These are phyloP conservation scores for Rosalia funebris DNA, from an alignment of 2,888 invertebrate species.

Conservation along the genomic window DNA sequence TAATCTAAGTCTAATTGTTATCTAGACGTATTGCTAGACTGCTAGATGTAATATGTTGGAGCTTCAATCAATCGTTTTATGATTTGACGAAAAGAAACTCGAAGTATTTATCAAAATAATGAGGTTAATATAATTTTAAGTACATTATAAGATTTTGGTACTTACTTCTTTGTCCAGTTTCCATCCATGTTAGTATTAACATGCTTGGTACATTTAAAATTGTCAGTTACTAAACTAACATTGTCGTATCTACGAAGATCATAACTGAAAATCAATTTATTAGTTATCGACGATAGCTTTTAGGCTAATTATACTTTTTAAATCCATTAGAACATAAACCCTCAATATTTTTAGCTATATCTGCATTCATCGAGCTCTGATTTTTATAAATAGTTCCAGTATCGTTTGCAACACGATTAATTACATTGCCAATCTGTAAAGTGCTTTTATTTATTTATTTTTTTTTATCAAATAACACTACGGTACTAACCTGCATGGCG, in stretches of 20 bases:
- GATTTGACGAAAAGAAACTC: too few relatives aligned
- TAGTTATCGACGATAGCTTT: too few relatives aligned
- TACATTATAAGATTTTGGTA: too few relatives aligned
- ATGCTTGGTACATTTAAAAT: conserved; percentile 46
- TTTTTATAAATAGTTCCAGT: conserved; percentile 35
- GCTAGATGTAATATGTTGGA: too few relatives aligned
- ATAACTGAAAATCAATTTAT: conserved; percentile 45
- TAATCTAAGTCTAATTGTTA: too few relatives aligned
- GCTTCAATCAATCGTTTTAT: too few relatives aligned
- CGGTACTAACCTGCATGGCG: conserved; percentile 44
- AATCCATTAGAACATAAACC: conserved; percentile 47
- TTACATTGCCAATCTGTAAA: conserved; percentile 46
- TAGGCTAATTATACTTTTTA: conserved; percentile 44
- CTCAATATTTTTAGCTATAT: conserved; percentile 38
- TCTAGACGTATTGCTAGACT: too few relatives aligned
- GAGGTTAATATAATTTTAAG: too few relatives aligned
- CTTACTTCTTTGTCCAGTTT: conserved; percentile 52
- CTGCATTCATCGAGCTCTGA: conserved; percentile 34
- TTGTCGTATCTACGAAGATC: conserved; percentile 47
- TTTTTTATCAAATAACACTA: too few relatives aligned
- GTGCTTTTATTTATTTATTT: too few relatives aligned
- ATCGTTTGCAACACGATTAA: conserved; percentile 37
- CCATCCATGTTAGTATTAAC: conserved; percentile 48
- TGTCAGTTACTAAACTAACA: conserved; percentile 45
- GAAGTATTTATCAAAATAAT: too few relatives aligned